A percentile compares a stretch with the other conserved stretches of the same genome.
Conservation (phyloP, 2,888 invertebrate species). For the Andrena flavipes region DNA sequence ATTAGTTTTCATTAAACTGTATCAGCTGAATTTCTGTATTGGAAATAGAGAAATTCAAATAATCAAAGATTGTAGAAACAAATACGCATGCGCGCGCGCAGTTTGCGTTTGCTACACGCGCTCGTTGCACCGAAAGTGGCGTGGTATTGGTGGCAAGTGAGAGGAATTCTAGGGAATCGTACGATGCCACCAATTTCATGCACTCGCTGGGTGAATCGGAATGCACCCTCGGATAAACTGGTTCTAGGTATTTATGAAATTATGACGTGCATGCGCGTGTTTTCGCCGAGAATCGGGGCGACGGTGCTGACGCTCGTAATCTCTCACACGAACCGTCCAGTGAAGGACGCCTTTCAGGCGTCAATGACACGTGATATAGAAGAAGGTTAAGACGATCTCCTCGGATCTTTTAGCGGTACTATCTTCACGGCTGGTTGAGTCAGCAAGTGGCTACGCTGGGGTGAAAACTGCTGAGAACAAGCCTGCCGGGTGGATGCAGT, state of each 20-base stretch:
- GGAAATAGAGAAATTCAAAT: no score
- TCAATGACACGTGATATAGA: slow-evolving; percentile 67
- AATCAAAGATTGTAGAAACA: no score
- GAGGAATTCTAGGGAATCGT: no score
- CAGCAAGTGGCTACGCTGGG: slow-evolving; percentile 65
- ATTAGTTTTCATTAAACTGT: no score
- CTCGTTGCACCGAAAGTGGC: no score
- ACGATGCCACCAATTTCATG: no score
- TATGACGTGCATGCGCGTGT: not conserved
- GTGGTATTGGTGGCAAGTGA: no score
- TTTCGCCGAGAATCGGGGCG: not conserved
- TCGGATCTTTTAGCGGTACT: slow-evolving; percentile 58
- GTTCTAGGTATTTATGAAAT: slow-evolving; percentile 23
- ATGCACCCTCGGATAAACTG: no score
- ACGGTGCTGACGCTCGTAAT: slow-evolving; percentile 55
- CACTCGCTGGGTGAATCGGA: no score
- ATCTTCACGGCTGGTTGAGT: slow-evolving; percentile 68
- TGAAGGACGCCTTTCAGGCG: slow-evolving; percentile 56
- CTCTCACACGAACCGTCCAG: slow-evolving; percentile 35
- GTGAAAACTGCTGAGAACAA: slow-evolving; percentile 70
- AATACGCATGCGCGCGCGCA: no score
- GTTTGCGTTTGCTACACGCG: no score
- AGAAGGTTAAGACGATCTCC: slow-evolving; percentile 72
- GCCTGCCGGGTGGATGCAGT: slow-evolving; percentile 57
- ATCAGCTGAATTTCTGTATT: no score